Evolutionary conservation across 2,888 invertebrate species (phyloP), one percentile per base, ranked within the genome.

Genomic region (Apoderus coryli): DNA sequence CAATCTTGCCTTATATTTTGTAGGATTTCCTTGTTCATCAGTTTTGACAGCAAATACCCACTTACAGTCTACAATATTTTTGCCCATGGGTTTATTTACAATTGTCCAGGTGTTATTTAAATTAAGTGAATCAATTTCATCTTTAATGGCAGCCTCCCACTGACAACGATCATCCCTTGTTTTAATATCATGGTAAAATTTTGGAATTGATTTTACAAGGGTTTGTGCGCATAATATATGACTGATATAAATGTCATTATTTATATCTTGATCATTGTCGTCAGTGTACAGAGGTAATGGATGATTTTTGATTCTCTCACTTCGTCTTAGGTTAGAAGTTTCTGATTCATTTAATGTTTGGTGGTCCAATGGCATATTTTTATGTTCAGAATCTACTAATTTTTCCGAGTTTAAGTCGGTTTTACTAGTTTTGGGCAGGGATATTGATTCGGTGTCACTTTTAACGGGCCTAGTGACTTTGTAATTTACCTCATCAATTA

Each of bases 41-140:
- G 16, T 35, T 29, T 35, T 33, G 16, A 37, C 14, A 10, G 16
- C 25, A 23, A 36, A 36, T 30, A 31, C 31, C 36, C 31, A 34
- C 25, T 31, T 34, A 15, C 31, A 31, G 14, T 26, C 25, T 9
- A 34, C 19, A 10, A 34, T 27, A 24, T 34, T 31, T 31, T 22
- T 31, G 31, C 31, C 22, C 16, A 15, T 4, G 4, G 27, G 16
- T 15, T 15, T 27, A 4, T 7, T 7, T 9, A 27, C 27, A 9
- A 27, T 4, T 10, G 27, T 10, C 27, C n/a, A n/a, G n/a, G n/a
- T n/a, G n/a, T n/a, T n/a, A n/a, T n/a, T n/a, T n/a, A n/a, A n/a
- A n/a, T n/a, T n/a, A n/a, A n/a, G n/a, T n/a, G n/a, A n/a, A n/a
- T n/a, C n/a, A n/a, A n/a, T 23, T 12, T 30, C 30, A 16, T 30